Evolutionary conservation across 2,113 vertebrate species (phyloP).

Genomic region (Falcunculus frontatus): DNA sequence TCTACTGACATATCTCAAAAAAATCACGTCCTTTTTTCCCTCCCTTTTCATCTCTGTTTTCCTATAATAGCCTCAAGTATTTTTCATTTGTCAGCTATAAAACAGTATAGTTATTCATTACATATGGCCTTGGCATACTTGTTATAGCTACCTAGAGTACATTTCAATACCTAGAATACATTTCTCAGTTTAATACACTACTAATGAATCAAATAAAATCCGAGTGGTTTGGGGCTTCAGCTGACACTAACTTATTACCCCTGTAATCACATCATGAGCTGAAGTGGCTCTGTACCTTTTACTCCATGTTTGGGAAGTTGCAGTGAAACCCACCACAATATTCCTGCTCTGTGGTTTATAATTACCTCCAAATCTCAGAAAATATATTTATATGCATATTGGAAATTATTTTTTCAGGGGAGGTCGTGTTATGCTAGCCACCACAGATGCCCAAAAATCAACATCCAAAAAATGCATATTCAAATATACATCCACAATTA

Average conservation of each 20-base stretch:
- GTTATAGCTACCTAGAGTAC: conserved; percentile 14
- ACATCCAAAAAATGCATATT: background rate
- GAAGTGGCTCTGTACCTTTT: background rate
- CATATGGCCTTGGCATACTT: background rate
- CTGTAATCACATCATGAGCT: background rate
- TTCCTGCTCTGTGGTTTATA: background rate
- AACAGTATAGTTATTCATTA: conserved; percentile 1
- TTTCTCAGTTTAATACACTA: conserved; percentile 18
- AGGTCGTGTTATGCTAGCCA: background rate
- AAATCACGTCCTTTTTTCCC: background rate
- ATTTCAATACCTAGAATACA: conserved; percentile 40
- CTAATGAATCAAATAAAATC: conserved; percentile 37
- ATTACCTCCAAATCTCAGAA: background rate
- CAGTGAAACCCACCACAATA: background rate
- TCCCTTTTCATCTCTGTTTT: background rate
- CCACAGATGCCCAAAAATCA: background rate
- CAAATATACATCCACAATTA: background rate
- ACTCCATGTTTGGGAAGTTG: background rate
- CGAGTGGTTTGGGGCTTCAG: conserved; percentile 9
- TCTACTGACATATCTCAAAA: background rate
- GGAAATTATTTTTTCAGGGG: background rate
- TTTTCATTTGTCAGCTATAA: conserved; percentile 19
- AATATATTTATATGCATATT: background rate
- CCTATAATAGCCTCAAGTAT: background rate
- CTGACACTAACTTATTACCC: conserved; percentile 19